phyloP scores from a whole-genome alignment of 2,797 vertebrate species.

The Natrix natrix region DNA sequence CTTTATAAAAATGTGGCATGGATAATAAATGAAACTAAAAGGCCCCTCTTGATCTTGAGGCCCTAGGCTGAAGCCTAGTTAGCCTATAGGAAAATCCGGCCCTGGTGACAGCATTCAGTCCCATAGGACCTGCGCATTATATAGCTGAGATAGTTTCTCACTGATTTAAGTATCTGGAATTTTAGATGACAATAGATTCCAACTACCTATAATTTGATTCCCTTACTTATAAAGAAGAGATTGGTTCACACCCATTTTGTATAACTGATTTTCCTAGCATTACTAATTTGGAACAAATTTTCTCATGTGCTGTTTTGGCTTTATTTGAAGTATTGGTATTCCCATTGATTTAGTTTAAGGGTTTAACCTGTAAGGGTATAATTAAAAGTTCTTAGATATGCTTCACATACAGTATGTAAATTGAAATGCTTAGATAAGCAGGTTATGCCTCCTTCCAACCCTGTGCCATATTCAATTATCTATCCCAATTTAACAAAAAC shows the following conservation, averaged over 20 bases:
- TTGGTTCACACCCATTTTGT: neutral
- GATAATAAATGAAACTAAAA: too few species aligned
- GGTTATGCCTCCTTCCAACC: neutral
- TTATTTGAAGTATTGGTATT: neutral
- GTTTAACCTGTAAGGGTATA: neutral
- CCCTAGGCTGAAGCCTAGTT: too few species aligned
- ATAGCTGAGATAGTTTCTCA: neutral
- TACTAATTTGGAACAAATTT: neutral
- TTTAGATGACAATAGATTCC: neutral
- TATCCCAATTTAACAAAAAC: neutral
- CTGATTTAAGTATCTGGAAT: neutral
- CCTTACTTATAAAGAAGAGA: neutral
- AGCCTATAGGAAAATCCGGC: too few species aligned
- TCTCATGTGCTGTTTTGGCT: neutral
- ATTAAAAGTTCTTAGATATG: neutral
- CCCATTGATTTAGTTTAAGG: constrained; percentile 5
- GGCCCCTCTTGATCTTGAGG: too few species aligned
- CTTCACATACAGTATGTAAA: neutral
- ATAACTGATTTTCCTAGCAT: neutral
- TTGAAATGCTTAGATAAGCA: neutral
- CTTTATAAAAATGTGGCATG: too few species aligned
- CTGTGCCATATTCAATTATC: neutral
- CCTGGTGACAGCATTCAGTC: neutral
- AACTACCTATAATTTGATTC: neutral
- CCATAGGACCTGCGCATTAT: neutral